Base-by-base conservation (phyloP, 2,797 vertebrate species). In the Zenarchopterus dispar region DNA sequence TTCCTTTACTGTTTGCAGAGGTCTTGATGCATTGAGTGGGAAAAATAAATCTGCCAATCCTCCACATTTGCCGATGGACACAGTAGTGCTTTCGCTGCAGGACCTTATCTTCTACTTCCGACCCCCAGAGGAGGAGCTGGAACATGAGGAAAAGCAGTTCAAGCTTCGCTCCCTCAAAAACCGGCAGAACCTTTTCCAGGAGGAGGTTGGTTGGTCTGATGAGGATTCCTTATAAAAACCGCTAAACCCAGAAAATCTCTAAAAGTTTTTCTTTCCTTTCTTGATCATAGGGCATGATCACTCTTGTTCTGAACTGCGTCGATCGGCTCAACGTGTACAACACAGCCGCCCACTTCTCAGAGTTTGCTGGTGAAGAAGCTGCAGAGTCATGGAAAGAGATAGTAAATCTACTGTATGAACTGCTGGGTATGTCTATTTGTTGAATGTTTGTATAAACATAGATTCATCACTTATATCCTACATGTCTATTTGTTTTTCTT, bases 371-470 rank as follows among this genome's bases (percentile, higher is more conserved):
- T 1, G 96, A 98, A 50, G 96, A 98, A 73, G 96, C 96, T 5
- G 94, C 95, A 0, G 96, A 97, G 57, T 96, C 95, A 10, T 98
- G 96, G 96, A 98, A 96, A 85, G 96, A 97, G 82, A 97, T 98
- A 33, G 96, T 98, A 4, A 98, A 98, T 82, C 77, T 97, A 70
- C 90, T 97, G 8, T 98, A 98, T 55, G 96, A 97, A 67, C 83
- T 98, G 42, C 88, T 98, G 18, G 96, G 96, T 97, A 92, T n/a
- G 86, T 31, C 23, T 11, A 33, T 39, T 24, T 28, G 22, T 2
- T 39, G 22, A 21, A 19, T 22, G 5, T 16, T 28, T 21, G 3
- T 28, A 1, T 28, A 28, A 28, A 8, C 7, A 6, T 28, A 28
- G 28, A 28, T 28, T 28, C 5, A 28, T 28, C 28, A 28, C 28